Conservation (phyloP, 92 coral and sea anemone genomes). For the Epizoanthus rinbou region DNA sequence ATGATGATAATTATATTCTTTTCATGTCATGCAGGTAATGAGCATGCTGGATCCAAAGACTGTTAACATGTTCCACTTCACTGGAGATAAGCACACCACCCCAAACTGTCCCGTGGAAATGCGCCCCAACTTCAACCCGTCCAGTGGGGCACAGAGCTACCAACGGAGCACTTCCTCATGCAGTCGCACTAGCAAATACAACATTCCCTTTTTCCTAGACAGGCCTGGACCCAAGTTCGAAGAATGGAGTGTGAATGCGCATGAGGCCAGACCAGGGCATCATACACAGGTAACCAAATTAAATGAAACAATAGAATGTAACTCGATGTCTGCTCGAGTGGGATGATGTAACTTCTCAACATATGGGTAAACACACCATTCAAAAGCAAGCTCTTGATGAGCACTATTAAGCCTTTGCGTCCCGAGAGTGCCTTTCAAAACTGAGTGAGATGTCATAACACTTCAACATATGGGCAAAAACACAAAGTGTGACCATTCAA, state of each 20-base stretch:
- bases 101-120: conserved; percentile 87
- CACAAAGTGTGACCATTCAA: too few relatives aligned
- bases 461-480: too few relatives aligned
- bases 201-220: conserved; percentile 79
- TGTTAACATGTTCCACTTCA: conserved; percentile 70
- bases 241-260: conserved; percentile 80
- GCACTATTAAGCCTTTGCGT: too few relatives aligned
- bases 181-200: conserved; percentile 51
- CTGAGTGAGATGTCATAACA: too few relatives aligned
- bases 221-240: conserved; percentile 73
- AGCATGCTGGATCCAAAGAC: conserved; percentile 78
- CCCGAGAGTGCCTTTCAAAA: too few relatives aligned
- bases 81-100: conserved; percentile 74
- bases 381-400: too few relatives aligned
- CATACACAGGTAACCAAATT: conserved; percentile 74
- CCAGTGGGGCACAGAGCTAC: conserved; percentile 78
- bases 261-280: conserved; percentile 90
- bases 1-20: too few relatives aligned
- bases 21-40: conserved; percentile 58
- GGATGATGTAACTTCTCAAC: too few relatives aligned
- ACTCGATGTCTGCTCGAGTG: too few relatives aligned
- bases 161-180: conserved; percentile 48
- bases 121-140: conserved; percentile 70
- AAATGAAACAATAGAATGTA: background rate
- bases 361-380: too few relatives aligned